Evolutionary conservation across 2,888 invertebrate species (phyloP), one percentile per base, ranked within the genome.

Genomic region (Metellina segmentata): DNA sequence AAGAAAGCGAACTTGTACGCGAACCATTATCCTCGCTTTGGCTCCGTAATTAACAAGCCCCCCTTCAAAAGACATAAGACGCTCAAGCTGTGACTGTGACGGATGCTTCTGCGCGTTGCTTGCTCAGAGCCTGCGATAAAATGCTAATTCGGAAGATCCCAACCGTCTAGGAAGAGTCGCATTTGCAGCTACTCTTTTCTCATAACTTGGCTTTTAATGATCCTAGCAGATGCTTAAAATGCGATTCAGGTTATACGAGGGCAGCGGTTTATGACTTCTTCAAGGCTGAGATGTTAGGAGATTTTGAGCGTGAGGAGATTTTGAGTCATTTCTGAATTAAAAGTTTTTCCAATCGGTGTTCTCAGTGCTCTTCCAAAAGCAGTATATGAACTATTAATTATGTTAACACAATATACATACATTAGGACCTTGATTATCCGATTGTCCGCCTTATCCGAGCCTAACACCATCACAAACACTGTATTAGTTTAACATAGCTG

Each of bases 121-220:
- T 78, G 78, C 52, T 9, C n/a, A 52, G 51, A 72, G 19, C 61
- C 11, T 9, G 34, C 81, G 61, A 81, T 81, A 20, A 81, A 81
- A 81, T 81, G 81, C 81, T 53, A 81, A 81, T 81, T 78, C 52
- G 52, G 48, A 19, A 52, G 52, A 48, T 78, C 34, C 34, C 34
- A 34, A 34, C 34, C 34, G 52, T 78, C 52, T 78, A 19, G 51
- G 52, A 19, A 8, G 78, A 52, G 8, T 52, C 16, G 51, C 19
- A 20, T 19, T 20, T 78, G 16, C 16, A 52, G 52, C 52, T 19
- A 51, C 78, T 78, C 61, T 61, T 61, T 72, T 8, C 69, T 69
- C 72, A 19, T 34, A 20, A 72, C 7, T n/a, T 72, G n/a, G 8
- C 20, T 19, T 20, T 79, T 81, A 61, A 81, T 34, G 81, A 61